Evolutionary conservation across 1,140 invertebrate species (phyloP), one percentile per base, ranked within the genome.

Genomic region (Chymomyza costata): DNA sequence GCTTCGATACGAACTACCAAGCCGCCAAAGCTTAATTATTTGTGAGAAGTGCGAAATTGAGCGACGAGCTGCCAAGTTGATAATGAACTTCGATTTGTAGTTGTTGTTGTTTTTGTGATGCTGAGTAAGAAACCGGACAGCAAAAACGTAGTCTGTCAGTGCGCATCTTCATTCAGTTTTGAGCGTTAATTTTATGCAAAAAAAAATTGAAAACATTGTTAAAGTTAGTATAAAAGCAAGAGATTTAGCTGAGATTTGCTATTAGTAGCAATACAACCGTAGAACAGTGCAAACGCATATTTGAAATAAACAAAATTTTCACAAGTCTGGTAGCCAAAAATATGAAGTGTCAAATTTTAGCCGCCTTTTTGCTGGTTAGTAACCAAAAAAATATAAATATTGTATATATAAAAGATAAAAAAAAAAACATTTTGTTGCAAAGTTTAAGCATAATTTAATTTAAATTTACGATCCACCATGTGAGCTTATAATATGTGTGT

Each of bases 111-210:
- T 58, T 51, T 43, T 63, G 49, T 64, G 44, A 11, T 8, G 60
- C 73, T 78, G 73, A 80, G 73, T 78, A 78, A 78, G 67, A 78
- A 78, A 78, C 73, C 73, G 73, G 73, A 78, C 73, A 65, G 63
- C 25, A 28, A 13, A 25, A 37, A 49, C 53, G 17, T 25, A n/a
- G n/a, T 5, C 31, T 11, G 25, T 28, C 5, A 28, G 10, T 31
- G 63, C 67, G 63, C 73, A 80, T 78, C 73, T 78, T 78, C 73
- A 78, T 78, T 73, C 73, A 78, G 58, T 14, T 3, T 10, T 34
- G 6, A 38, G 35, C 35, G 8, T 14, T 63, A 65, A 63, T 67
- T 71, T 67, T 80, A 80, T 80, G 73, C 73, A 80, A 80, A 80
- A 65, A 43, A 65, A 68, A 46, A 53, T 59, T 25, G 44, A 38